These are phyloP conservation scores for Sitta europaea DNA, from an alignment of 2,113 vertebrate species.

Conservation along the genomic window DNA sequence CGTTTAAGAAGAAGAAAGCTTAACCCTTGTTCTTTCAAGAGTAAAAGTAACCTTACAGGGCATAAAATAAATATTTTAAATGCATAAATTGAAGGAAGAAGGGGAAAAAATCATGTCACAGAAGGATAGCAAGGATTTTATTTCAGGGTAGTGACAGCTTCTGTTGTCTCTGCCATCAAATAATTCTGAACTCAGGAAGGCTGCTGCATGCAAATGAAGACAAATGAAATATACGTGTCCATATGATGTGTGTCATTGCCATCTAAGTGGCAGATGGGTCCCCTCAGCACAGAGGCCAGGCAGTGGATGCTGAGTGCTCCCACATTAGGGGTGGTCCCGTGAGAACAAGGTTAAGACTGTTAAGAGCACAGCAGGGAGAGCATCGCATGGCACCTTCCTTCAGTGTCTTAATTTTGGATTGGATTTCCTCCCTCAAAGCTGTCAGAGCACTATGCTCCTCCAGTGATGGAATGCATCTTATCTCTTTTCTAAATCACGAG, in stretches of 20 bases:
- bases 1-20: background rate
- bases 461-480: background rate
- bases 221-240: background rate
- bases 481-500: background rate
- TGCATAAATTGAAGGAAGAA: background rate
- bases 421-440: background rate
- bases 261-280: background rate
- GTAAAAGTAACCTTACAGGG: background rate
- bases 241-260: background rate
- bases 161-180: background rate
- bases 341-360: background rate
- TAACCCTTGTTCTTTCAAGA: conserved; percentile 12
- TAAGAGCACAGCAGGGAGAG: background rate
- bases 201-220: conserved; percentile 18
- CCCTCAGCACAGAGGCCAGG: background rate
- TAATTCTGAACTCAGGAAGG: background rate
- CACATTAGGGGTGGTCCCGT: rapidly evolving
- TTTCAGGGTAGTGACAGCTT: conserved; percentile 23
- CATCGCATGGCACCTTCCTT: background rate
- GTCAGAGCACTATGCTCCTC: background rate
- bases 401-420: background rate
- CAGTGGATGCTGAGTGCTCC: background rate
- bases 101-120: background rate
- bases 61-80: conserved; percentile 38
- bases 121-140: background rate